A percentile compares a stretch with the other conserved stretches of the same genome.
phyloP scores from a whole-genome alignment of 2,888 invertebrate species.

The Stictocephala bisonia region DNA sequence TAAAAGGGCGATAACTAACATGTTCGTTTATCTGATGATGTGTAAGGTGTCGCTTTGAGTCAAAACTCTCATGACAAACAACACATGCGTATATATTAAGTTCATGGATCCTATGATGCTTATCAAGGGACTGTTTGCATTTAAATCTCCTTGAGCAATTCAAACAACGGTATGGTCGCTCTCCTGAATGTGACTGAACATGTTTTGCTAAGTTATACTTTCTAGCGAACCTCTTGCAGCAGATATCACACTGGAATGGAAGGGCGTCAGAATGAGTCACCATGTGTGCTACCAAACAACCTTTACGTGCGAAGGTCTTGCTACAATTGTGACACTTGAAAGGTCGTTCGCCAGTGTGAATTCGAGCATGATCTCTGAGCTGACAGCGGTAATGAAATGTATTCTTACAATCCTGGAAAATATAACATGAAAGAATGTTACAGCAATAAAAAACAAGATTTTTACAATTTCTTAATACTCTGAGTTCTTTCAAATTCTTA shows the following conservation, averaged over 20 bases:
- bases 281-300: constrained; percentile 28
- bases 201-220: constrained; percentile 44
- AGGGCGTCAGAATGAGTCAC: constrained; percentile 27
- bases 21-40: constrained; percentile 37
- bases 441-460: too few species aligned
- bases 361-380: constrained; percentile 35
- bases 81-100: constrained; percentile 34
- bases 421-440: too few species aligned
- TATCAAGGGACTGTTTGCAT: constrained; percentile 40
- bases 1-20: constrained; percentile 41
- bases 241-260: constrained; percentile 40
- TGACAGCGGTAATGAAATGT: constrained; percentile 28
- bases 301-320: constrained; percentile 39
- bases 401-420: constrained; percentile 16
- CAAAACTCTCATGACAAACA: constrained; percentile 36
- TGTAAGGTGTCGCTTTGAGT: constrained; percentile 29
- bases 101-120: constrained; percentile 30
- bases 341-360: constrained; percentile 39
- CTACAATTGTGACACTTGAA: constrained; percentile 38
- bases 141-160: constrained; percentile 35
- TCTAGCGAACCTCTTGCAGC: constrained; percentile 25
- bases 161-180: constrained; percentile 33
- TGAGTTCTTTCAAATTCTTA: too few species aligned
- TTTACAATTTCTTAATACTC: too few species aligned
- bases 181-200: constrained; percentile 34